A percentile compares a stretch with the other conserved stretches of the same genome.
These are phyloP conservation scores for Thymallus thymallus DNA, from an alignment of 2,113 vertebrate species.

Conservation along the genomic window DNA sequence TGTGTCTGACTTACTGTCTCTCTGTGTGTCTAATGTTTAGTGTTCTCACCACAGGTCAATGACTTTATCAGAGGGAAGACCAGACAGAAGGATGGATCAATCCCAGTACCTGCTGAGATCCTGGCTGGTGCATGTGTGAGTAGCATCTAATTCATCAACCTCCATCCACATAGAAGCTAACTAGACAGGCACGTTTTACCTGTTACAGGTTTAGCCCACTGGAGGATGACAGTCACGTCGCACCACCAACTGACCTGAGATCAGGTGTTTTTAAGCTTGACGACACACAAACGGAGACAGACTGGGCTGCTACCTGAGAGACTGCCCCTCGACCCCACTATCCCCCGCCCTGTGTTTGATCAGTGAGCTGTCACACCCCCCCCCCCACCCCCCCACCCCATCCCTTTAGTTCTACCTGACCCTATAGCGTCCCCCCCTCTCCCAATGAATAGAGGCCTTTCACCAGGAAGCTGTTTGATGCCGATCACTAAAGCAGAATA, in stretches of 20 bases:
- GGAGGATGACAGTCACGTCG: not conserved
- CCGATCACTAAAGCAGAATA: constrained; percentile 67
- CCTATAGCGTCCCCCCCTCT: constrained; percentile 32
- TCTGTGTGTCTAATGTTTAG: not conserved
- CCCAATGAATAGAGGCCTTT: constrained; percentile 77
- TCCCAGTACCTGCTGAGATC: constrained; percentile 81
- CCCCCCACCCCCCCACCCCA: constrained; percentile 49
- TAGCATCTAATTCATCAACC: constrained; percentile 43
- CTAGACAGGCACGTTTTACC: constrained; percentile 40
- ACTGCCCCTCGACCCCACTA: constrained; percentile 54
- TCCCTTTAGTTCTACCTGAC: constrained; percentile 29
- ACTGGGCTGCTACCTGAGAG: constrained; percentile 72
- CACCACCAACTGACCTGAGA: not conserved
- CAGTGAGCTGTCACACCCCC: constrained; percentile 83
- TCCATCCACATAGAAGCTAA: constrained; percentile 27
- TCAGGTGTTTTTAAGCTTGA: not conserved
- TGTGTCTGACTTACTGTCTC: not conserved
- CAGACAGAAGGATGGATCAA: constrained; percentile 74
- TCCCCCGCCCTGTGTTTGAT: constrained; percentile 81
- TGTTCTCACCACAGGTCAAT: constrained; percentile 78
- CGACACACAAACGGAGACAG: constrained; percentile 44
- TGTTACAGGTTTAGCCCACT: constrained; percentile 32
- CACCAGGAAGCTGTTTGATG: constrained; percentile 69
- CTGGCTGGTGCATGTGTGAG: constrained; percentile 87
- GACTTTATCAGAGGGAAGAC: constrained; percentile 89